Evolutionary conservation across 2,113 vertebrate genomes (phyloP), one percentile per base, ranked within the genome.

Genomic region (Zosterops lateralis): DNA sequence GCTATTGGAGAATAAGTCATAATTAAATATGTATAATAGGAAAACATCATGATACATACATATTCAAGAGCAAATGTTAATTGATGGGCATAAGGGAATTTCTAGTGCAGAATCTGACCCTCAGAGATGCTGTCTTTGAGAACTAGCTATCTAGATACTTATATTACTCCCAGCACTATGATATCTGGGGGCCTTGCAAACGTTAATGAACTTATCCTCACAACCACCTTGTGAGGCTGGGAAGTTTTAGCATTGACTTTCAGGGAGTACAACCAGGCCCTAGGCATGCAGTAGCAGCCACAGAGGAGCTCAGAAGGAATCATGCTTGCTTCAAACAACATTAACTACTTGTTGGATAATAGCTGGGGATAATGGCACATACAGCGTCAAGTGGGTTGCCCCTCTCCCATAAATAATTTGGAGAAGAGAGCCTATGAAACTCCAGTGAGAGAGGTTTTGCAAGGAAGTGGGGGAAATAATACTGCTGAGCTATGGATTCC

Each of bases 131-230:
- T 82, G 91, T 94, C 91, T 96, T 94, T 96, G 89, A 96, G 95
- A 96, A 95, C 91, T 54, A 95, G 94, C 91, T 96, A 96, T 94
- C 89, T 96, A 96, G 95, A 96, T 87, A 96, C 94, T 95, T 90
- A 91, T 96, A 96, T 96, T 96, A 96, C 96, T 96, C 96, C 96
- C 95, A 96, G 96, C 95, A 89, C 96, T 96, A 93, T 89, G 95
- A 96, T 96, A 96, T 96, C 96, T 96, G 92, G 96, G 96, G 96
- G 95, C 96, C 92, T 95, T 81, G 92, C 88, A 96, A 96, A 95
- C 93, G 95, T 96, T 96, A 96, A 96, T 96, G 96, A 96, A 96
- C 96, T 96, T 96, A 96, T 96, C 95, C 95, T 96, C 96, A 84
- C 96, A 95, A 96, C 96, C 94, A 95, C 96, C 95, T 96, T 96